phyloP scores from a whole-genome alignment of 2,113 vertebrate genomes.

The Gadus macrocephalus region DNA sequence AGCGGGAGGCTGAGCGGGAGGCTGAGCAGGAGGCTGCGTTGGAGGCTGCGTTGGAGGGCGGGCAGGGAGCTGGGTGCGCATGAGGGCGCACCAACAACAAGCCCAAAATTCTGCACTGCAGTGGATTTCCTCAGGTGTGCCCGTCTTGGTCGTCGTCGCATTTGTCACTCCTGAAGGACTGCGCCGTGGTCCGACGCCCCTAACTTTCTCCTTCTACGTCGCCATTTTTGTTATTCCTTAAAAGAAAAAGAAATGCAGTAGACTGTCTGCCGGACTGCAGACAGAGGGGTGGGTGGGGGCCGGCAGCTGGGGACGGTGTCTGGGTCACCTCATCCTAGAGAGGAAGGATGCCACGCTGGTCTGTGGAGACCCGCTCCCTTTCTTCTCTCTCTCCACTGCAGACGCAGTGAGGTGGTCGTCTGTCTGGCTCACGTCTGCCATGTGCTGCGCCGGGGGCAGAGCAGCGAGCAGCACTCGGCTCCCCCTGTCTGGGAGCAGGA shows the following conservation, averaged over 20 bases:
- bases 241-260: background rate
- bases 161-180: constrained; percentile 14
- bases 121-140: constrained; percentile 44
- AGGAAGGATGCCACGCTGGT: constrained; percentile 27
- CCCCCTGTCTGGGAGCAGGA: background rate
- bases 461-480: background rate
- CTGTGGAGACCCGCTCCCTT: constrained; percentile 2
- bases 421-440: background rate
- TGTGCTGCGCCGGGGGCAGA: background rate
- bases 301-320: constrained; percentile 15
- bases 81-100: constrained; percentile 12
- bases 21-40: too few species aligned
- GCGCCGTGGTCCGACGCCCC: constrained; percentile 7
- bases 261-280: background rate
- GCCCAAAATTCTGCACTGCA: constrained; percentile 48
- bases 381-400: background rate
- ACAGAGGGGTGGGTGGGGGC: background rate
- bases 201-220: constrained; percentile 1
- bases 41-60: constrained; percentile 2
- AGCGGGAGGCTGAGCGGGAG: too few species aligned
- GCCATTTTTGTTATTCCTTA: background rate
- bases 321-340: constrained; percentile 38
- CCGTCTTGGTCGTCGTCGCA: background rate
- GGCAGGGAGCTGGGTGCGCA: constrained; percentile 9
- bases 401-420: background rate